phyloP scores from a whole-genome alignment of 1,140 invertebrate species.

The Microplitis mediator region DNA sequence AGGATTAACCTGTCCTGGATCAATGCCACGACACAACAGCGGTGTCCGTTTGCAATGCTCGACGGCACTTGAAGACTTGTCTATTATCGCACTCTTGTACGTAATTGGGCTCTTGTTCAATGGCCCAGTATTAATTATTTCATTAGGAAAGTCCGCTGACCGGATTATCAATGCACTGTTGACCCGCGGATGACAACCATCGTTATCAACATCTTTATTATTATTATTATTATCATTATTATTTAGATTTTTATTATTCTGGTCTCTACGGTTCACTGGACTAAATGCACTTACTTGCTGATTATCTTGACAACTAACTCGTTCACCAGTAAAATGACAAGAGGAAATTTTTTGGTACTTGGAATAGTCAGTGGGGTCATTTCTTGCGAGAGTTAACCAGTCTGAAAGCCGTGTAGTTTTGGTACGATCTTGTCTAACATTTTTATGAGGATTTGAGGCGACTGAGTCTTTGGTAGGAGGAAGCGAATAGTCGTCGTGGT shows the following conservation, averaged over 20 bases:
- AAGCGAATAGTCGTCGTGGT: background rate
- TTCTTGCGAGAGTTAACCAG: constrained; percentile 62
- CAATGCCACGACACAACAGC: constrained; percentile 27
- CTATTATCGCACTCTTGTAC: constrained; percentile 51
- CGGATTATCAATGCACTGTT: constrained; percentile 41
- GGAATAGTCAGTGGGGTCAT: constrained; percentile 30
- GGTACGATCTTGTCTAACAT: constrained; percentile 48
- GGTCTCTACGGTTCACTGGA: background rate
- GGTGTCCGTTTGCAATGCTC: constrained; percentile 32
- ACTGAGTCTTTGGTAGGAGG: background rate
- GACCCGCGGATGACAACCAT: constrained; percentile 31
- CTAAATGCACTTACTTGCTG: constrained; percentile 1
- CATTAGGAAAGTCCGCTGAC: constrained; percentile 22
- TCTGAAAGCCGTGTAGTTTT: constrained; percentile 60
- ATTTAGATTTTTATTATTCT: constrained; percentile 3
- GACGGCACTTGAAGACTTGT: constrained; percentile 39
- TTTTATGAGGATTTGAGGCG: constrained; percentile 12
- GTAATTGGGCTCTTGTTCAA: constrained; percentile 46
- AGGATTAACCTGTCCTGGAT: constrained; percentile 48
- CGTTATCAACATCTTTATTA: background rate
- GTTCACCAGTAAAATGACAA: constrained; percentile 1
- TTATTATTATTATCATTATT: constrained; percentile 16
- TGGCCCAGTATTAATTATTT: constrained; percentile 16
- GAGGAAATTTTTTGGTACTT: background rate
- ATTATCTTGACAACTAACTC: constrained; percentile 1